Evolutionary conservation across 2,113 vertebrate genomes (phyloP).

Genomic region (Dicaeum eximium): DNA sequence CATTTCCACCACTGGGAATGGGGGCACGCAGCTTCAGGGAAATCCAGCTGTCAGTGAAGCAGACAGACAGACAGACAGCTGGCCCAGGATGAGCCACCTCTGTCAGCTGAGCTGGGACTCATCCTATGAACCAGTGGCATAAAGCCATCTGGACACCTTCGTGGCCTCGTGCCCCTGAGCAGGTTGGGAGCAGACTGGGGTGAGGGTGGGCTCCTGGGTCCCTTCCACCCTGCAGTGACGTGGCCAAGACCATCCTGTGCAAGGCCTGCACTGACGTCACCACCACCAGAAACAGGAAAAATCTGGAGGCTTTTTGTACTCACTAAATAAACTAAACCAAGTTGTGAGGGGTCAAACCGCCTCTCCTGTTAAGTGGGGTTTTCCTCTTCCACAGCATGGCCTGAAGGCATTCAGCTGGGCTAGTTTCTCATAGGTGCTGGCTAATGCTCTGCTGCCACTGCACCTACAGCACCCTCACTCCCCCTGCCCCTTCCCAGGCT

Average conservation of each 20-base stretch:
- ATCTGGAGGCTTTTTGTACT: neutral
- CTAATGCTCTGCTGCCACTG: rapidly evolving
- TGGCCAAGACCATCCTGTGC: neutral
- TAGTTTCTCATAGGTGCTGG: neutral
- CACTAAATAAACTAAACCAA: neutral
- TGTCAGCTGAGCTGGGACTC: neutral
- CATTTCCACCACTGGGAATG: rapidly evolving
- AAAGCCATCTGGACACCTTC: neutral
- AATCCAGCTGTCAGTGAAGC: neutral
- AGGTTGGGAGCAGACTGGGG: neutral
- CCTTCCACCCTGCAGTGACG: rapidly evolving
- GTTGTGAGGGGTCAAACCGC: neutral
- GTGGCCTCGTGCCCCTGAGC: rapidly evolving
- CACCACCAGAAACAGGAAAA: neutral
- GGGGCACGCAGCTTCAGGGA: neutral
- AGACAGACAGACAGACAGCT: neutral
- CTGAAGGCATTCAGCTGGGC: neutral
- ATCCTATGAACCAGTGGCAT: neutral
- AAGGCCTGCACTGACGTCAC: neutral
- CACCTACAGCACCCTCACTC: neutral
- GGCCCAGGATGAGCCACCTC: neutral
- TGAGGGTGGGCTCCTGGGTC: neutral
- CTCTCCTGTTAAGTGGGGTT: neutral
- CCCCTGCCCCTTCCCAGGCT: neutral
- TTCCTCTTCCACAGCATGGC: neutral